A percentile compares a stretch with the other conserved stretches of the same genome.
Evolutionary conservation across 2,797 vertebrate genomes (phyloP).

Genomic region (Premnoplex brunnescens): DNA sequence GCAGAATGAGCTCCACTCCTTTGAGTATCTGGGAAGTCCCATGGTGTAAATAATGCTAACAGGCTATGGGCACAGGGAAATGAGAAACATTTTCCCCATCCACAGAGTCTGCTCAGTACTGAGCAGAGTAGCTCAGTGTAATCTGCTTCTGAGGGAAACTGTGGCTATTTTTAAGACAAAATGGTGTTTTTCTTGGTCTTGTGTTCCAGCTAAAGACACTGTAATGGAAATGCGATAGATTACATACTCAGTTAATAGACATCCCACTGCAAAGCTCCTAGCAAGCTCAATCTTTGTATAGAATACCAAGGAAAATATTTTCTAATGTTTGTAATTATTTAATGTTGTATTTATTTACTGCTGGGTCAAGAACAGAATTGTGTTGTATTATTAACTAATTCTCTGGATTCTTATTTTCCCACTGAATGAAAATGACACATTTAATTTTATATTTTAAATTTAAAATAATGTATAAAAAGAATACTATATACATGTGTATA

Average conservation of each 20-base stretch:
- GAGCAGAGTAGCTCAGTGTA: neutral
- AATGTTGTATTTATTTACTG: slow-evolving; percentile 7
- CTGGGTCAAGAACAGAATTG: neutral
- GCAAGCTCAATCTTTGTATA: neutral
- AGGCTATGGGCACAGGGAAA: neutral
- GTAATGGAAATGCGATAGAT: slow-evolving; percentile 33
- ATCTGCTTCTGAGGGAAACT: slow-evolving; percentile 31
- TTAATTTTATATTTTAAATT: neutral
- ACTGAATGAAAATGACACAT: neutral
- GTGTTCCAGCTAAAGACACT: slow-evolving; percentile 14
- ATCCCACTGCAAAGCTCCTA: neutral
- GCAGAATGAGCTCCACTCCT: neutral
- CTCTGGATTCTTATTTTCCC: neutral
- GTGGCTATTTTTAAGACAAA: slow-evolving; percentile 39
- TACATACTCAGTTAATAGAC: neutral
- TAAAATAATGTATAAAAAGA: neutral
- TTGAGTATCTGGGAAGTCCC: neutral
- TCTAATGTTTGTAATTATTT: slow-evolving; percentile 19
- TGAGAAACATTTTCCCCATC: slow-evolving; percentile 8
- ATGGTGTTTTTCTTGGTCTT: slow-evolving; percentile 40
- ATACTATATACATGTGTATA: neutral
- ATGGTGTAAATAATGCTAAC: slow-evolving; percentile 21
- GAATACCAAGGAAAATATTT: slow-evolving; percentile 21
- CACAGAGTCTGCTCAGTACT: neutral
- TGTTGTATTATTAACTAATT: neutral